phyloP scores from a whole-genome alignment of 2,888 invertebrate genomes.

The Lissocephala sabroskyi region DNA sequence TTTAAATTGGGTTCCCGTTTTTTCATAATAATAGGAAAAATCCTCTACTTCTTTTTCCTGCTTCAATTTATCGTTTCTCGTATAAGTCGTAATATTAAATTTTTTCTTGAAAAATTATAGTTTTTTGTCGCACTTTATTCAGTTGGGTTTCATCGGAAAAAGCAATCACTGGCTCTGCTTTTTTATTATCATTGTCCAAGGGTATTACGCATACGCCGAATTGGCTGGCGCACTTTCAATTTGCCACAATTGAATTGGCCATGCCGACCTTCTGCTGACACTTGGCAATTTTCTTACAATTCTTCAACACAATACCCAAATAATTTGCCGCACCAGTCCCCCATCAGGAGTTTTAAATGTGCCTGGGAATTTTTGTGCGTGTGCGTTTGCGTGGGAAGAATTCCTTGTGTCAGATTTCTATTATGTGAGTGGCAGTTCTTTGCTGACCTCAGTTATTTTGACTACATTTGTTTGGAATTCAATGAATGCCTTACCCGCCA shows the following conservation, averaged over 20 bases:
- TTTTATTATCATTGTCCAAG: conserved; percentile 31
- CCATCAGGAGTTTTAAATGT: conserved; percentile 3
- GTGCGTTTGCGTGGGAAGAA: conserved; percentile 35
- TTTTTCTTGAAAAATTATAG: too few species aligned
- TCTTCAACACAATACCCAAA: conserved; percentile 1
- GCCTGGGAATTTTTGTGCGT: conserved; percentile 32
- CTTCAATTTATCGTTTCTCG: too few species aligned
- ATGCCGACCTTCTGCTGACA: background rate
- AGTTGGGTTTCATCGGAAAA: too few species aligned
- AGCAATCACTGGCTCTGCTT: too few species aligned
- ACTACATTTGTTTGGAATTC: conserved; percentile 6
- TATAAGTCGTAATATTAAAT: too few species aligned
- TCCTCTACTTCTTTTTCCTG: too few species aligned
- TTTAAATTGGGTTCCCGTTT: too few species aligned
- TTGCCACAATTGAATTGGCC: background rate
- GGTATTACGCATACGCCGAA: conserved; percentile 40
- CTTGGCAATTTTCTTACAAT: background rate
- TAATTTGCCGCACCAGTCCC: background rate
- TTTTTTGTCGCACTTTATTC: too few species aligned
- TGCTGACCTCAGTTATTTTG: conserved; percentile 35
- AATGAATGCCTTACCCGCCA: background rate
- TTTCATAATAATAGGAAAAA: too few species aligned
- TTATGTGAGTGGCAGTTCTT: conserved; percentile 28
- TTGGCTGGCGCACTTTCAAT: conserved; percentile 11
- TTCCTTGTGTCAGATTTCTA: conserved; percentile 32